phyloP scores from a whole-genome alignment of 2,797 vertebrate genomes.

The Chanos chanos region DNA sequence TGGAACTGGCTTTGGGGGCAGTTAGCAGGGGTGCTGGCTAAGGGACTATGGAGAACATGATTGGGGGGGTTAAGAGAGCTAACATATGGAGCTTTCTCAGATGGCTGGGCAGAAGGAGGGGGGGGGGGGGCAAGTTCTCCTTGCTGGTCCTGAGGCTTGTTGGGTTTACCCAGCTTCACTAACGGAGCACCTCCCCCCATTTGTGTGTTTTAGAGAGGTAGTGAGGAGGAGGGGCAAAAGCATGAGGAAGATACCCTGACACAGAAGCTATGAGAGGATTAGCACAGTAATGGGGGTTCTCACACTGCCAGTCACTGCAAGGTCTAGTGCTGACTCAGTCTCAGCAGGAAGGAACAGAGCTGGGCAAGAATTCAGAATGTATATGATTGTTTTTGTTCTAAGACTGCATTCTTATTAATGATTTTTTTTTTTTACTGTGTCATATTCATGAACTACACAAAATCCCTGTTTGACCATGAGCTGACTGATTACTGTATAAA shows the following conservation, averaged over 20 bases:
- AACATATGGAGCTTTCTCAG: conserved; percentile 49
- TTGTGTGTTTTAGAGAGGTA: no score
- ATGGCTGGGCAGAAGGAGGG: conserved; percentile 40
- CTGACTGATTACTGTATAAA: no score
- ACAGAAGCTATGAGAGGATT: no score
- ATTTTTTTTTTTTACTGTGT: no score
- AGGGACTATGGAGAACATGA: conserved; percentile 27
- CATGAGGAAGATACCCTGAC: no score
- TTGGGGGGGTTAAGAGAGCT: conserved; percentile 25
- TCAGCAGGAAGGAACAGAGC: no score
- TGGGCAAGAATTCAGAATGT: no score
- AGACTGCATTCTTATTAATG: no score
- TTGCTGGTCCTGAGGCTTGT: conserved; percentile 31
- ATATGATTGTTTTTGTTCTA: no score
- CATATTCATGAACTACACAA: no score
- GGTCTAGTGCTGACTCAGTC: not conserved
- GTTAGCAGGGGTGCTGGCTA: conserved; percentile 21
- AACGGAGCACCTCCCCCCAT: conserved; percentile 8
- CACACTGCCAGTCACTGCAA: not conserved
- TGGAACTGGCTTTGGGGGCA: conserved; percentile 27
- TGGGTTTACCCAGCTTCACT: conserved; percentile 32
- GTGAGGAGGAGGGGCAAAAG: no score
- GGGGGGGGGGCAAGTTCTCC: conserved; percentile 18
- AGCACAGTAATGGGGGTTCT: not conserved
- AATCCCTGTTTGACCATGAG: conserved; percentile 5